Conservation (phyloP, 1,140 invertebrate genomes). For the Chironomus tepperi region DNA sequence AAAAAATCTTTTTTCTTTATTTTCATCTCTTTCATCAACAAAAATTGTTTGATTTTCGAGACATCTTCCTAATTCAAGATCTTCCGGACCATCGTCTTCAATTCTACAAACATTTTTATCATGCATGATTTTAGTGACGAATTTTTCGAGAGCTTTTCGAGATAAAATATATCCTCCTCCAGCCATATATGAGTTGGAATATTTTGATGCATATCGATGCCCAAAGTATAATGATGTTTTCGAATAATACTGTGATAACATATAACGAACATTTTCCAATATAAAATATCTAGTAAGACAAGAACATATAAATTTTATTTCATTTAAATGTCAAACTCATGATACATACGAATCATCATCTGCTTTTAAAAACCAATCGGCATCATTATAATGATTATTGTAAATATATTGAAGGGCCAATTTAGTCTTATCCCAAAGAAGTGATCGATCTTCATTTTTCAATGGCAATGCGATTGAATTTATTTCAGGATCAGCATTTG, state of each 20-base stretch:
- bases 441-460: slow-evolving; percentile 55
- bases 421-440: slow-evolving; percentile 87
- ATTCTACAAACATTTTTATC: slow-evolving; percentile 50
- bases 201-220: slow-evolving; percentile 51
- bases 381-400: slow-evolving; percentile 62
- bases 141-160: slow-evolving; percentile 55
- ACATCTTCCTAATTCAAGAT: slow-evolving; percentile 75
- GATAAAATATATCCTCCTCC: slow-evolving; percentile 75
- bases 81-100: slow-evolving; percentile 59
- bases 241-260: slow-evolving; percentile 60
- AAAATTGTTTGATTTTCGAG: slow-evolving; percentile 61
- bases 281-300: slow-evolving; percentile 62
- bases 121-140: slow-evolving; percentile 54
- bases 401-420: slow-evolving; percentile 79
- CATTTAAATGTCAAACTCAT: background rate
- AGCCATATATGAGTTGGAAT: slow-evolving; percentile 24
- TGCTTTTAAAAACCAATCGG: slow-evolving; percentile 85
- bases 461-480: slow-evolving; percentile 26
- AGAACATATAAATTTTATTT: background rate
- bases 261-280: slow-evolving; percentile 78
- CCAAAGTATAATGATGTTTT: slow-evolving; percentile 71
- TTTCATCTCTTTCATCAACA: slow-evolving; percentile 61
- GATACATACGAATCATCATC: slow-evolving; percentile 78
- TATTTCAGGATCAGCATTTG: slow-evolving; percentile 49
- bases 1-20: slow-evolving; percentile 69